Conservation (phyloP, 1,140 invertebrate genomes). For the Drosophila sturtevanti region DNA sequence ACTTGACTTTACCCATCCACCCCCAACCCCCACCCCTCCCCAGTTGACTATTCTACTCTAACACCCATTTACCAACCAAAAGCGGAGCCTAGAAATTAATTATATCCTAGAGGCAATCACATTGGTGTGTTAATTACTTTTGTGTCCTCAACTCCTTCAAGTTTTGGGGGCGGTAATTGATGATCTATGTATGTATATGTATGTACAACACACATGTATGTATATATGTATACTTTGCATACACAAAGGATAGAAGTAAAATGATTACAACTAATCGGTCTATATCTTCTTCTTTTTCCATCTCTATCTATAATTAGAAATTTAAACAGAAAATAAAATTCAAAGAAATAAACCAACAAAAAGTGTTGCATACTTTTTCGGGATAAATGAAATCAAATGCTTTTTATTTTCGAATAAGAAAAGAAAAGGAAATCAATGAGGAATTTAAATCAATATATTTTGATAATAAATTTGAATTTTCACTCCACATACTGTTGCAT, state of each 20-base stretch:
- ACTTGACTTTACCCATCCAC: background rate
- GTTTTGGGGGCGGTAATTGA: background rate
- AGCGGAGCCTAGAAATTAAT: constrained; percentile 49
- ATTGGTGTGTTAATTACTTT: constrained; percentile 66
- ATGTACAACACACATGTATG: too few species aligned
- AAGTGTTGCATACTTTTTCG: background rate
- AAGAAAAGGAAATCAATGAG: too few species aligned
- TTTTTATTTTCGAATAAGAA: too few species aligned
- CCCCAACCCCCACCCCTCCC: background rate
- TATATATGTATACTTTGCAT: too few species aligned
- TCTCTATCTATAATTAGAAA: background rate
- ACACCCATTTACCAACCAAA: constrained; percentile 12
- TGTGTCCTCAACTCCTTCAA: constrained; percentile 26
- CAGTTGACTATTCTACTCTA: too few species aligned
- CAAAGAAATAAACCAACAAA: background rate
- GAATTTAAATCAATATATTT: too few species aligned
- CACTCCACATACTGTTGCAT: too few species aligned
- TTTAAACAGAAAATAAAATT: background rate
- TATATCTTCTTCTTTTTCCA: background rate
- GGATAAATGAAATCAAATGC: background rate
- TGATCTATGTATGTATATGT: constrained; percentile 6
- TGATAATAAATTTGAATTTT: too few species aligned
- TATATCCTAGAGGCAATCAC: constrained; percentile 50
- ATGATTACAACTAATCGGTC: background rate
- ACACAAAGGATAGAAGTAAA: background rate